Evolutionary conservation across 2,113 vertebrate species (phyloP), one percentile per base, ranked within the genome.

Genomic region (Acanthisitta chloris): DNA sequence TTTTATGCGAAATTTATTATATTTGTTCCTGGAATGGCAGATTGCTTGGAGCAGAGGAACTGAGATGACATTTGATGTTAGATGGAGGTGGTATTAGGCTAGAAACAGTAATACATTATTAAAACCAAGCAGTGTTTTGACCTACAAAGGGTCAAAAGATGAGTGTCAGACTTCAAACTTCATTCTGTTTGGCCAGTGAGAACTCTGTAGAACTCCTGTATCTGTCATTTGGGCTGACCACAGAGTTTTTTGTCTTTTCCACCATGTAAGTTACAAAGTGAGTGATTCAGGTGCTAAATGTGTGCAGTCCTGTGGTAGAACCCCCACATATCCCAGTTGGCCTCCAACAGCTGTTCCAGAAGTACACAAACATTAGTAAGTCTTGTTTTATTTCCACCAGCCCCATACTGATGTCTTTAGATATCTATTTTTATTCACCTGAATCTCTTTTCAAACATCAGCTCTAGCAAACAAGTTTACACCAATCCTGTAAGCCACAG

Each of bases 211-310:
- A 73, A 46, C 31, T 87, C 76, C 18, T 42, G 5, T 38, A 34
- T 54, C 29, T 54, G 8, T 49, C 4, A 1, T 48, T 83, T 78
- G 31, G 40, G n/a, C 20, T 88, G 61, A 7, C 33, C 83, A 38
- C 21, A 17, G n/a, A 24, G 6, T 64, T 76, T 28, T 81, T 7
- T 51, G 7, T 2, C 55, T 80, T 88, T 76, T n/a, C 15, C 14
- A 14, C 33, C 7, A 2, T 5, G 2, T 34, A 24, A 61, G 28
- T 77, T 51, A 49, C 31, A 66, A 48, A 84, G 10, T 0, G 1
- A 76, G 48, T 0, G 4, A 43, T 66, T 25, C 28, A 21, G 5
- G 24, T 70, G 45, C n/a, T 84, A 43, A 78, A 24, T 20, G 17
- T 34, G 10, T 77, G 40, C 52, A 46, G 43, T 72, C 19, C 34